These are phyloP conservation scores for Cetonia aurata DNA, from an alignment of 2,888 invertebrate species.

Conservation along the genomic window DNA sequence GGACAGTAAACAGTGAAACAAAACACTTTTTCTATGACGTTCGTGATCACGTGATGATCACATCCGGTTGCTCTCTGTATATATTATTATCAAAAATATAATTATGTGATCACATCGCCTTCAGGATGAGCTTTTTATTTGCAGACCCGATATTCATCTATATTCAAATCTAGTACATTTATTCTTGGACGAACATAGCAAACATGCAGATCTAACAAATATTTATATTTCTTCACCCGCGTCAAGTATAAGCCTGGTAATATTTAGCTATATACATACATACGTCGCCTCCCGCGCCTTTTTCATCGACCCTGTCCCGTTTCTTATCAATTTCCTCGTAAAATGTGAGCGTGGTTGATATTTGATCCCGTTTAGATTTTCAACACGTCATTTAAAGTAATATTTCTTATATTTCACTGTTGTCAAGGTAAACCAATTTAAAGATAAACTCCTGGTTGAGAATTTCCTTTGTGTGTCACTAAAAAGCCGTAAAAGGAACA, in stretches of 20 bases:
- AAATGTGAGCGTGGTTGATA: constrained; percentile 40
- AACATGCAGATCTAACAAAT: constrained; percentile 7
- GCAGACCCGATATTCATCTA: too few species aligned
- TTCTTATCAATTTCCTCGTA: constrained; percentile 42
- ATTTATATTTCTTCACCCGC: constrained; percentile 16
- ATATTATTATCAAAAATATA: too few species aligned
- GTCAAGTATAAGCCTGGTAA: constrained; percentile 21
- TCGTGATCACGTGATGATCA: too few species aligned
- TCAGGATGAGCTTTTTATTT: too few species aligned
- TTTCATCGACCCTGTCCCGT: neutral
- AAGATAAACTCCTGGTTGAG: constrained; percentile 43
- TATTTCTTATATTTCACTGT: constrained; percentile 51
- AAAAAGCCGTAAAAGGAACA: constrained; percentile 36
- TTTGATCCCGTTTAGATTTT: constrained; percentile 44
- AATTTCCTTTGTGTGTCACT: constrained; percentile 45
- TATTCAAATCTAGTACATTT: too few species aligned
- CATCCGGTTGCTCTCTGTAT: too few species aligned
- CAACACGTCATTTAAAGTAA: constrained; percentile 50
- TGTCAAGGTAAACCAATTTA: constrained; percentile 50
- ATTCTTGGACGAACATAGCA: neutral
- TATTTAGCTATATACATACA: neutral
- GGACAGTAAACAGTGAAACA: too few species aligned
- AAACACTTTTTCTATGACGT: too few species aligned
- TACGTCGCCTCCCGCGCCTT: neutral
- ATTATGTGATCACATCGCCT: too few species aligned